A percentile compares a stretch with the other conserved stretches of the same genome.
These are phyloP conservation scores for Cebidichthys violaceus DNA, from an alignment of 2,113 vertebrate species.

Conservation along the genomic window DNA sequence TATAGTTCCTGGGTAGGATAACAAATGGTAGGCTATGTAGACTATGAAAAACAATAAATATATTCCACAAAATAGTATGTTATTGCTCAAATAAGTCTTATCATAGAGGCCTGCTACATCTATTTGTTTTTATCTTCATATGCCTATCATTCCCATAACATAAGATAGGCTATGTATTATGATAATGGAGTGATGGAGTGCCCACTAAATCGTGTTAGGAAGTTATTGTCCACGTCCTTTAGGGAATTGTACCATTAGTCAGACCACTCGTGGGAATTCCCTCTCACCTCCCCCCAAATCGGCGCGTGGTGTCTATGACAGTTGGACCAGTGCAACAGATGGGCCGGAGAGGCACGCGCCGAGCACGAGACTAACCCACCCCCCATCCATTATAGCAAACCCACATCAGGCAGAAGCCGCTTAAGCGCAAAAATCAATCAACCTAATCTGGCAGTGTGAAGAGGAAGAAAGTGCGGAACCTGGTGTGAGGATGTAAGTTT, in stretches of 20 bases:
- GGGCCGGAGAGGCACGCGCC: constrained; percentile 79
- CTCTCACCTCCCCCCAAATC: constrained; percentile 5
- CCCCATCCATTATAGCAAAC: too few relatives aligned
- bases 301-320: constrained; percentile 72
- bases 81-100: not conserved
- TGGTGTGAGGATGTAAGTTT: not conserved
- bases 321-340: constrained; percentile 74
- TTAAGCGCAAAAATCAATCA: constrained; percentile 55
- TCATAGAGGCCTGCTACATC: too few relatives aligned
- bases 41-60: not conserved
- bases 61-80: not conserved
- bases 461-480: not conserved
- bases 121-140: not conserved
- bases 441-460: constrained; percentile 19
- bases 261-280: constrained; percentile 58
- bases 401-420: not conserved
- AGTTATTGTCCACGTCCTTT: constrained; percentile 46
- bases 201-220: constrained; percentile 12
- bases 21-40: not conserved
- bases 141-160: not conserved
- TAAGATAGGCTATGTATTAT: not conserved
- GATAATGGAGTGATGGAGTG: not conserved
- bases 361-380: constrained; percentile 74
- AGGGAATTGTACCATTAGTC: constrained; percentile 62
- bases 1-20: not conserved